phyloP scores from a whole-genome alignment of 2,113 vertebrate genomes.

The Bubalus kerabau region DNA sequence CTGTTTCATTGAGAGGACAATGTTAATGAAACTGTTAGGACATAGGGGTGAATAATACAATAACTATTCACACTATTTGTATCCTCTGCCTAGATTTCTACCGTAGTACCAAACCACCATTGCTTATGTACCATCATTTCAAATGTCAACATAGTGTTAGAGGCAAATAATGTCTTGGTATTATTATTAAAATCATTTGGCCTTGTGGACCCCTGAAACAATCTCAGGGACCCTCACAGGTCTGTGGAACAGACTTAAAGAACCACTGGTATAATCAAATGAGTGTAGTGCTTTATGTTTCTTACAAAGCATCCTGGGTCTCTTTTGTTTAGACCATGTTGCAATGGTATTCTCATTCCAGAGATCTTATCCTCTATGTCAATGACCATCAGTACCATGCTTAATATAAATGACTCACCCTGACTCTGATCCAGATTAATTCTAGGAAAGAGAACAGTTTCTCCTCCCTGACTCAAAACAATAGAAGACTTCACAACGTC shows the following conservation, averaged over 20 bases:
- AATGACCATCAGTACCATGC: neutral
- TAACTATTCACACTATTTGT: neutral
- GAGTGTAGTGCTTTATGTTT: neutral
- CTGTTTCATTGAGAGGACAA: slow-evolving; percentile 6
- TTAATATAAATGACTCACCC: slow-evolving; percentile 1
- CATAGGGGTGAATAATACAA: neutral
- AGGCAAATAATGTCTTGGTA: neutral
- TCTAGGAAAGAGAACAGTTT: neutral
- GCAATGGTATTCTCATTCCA: neutral
- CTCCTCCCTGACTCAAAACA: neutral
- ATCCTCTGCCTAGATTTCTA: neutral
- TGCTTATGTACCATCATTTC: neutral
- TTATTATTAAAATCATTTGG: slow-evolving; percentile 4
- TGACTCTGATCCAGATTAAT: neutral
- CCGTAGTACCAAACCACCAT: neutral
- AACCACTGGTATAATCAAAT: neutral
- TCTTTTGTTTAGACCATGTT: neutral
- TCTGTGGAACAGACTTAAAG: neutral
- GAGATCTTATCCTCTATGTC: neutral
- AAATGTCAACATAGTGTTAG: neutral
- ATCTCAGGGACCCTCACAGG: neutral
- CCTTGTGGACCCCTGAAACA: neutral
- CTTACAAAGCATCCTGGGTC: neutral
- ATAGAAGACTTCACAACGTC: neutral
- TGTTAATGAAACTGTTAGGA: neutral